Evolutionary conservation across 2,888 invertebrate species (phyloP), one percentile per base, ranked within the genome.

Genomic region (Lepas anatifera): DNA sequence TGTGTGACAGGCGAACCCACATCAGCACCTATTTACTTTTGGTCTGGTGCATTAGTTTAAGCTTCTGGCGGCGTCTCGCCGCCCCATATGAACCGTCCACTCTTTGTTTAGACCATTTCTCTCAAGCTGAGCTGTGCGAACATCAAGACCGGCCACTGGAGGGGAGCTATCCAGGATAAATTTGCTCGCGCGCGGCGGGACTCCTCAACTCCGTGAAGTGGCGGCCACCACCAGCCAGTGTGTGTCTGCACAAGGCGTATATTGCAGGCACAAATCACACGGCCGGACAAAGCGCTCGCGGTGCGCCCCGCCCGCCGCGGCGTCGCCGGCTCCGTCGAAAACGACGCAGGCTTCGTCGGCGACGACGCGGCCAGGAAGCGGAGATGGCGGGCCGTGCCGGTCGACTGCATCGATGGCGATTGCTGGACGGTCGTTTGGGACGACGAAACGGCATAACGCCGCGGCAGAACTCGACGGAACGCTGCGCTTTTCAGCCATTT

Each of bases 331-430:
- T 27, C 29, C n/a, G n/a, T n/a, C n/a, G n/a, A n/a, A n/a, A n/a
- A n/a, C n/a, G n/a, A n/a, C n/a, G 2, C 16, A 7, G 32, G 35
- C 35, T 41, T 41, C 35, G 58, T 10, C 58, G 58, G 32, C 58
- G 22, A 11, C 58, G 58, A 4, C 58, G 58, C n/a, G n/a, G n/a
- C 32, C 58, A 58, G 58, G 58, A 58, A 58, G 25, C 58, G 58
- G 58, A 58, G 58, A 58, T 58, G 32, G 35, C 58, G 32, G n/a
- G 58, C 11, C 58, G 32, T 22, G 58, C 35, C 58, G 35, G 32
- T 22, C 58, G 32, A 35, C 35, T 58, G 32, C 58, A 58, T 58
- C 58, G 58, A 58, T 58, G 58, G 58, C 58, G 58, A 58, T 58
- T 58, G 35, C 58, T 48, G 58, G 58, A n/a, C 58, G 35, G 58